These are phyloP conservation scores for Liolophura sinensis DNA, from an alignment of 1,140 invertebrate species.

Conservation along the genomic window DNA sequence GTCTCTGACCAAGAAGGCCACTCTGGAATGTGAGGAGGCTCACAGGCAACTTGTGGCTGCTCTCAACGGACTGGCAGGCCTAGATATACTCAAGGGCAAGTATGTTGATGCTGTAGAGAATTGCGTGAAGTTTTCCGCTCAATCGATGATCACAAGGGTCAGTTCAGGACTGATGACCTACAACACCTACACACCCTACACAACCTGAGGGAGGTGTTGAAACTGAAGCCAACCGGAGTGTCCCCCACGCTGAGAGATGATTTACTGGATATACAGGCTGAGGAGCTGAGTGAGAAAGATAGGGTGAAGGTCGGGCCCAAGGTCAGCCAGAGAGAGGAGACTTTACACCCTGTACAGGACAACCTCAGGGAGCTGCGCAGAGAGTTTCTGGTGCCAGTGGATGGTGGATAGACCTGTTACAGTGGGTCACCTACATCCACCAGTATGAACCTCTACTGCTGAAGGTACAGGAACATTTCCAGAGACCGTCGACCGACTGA, in stretches of 20 bases:
- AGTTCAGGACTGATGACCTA: conserved; percentile 64
- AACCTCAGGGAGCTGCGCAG: conserved; percentile 26
- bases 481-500: conserved; percentile 14
- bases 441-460: conserved; percentile 52
- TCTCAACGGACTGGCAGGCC: conserved; percentile 71
- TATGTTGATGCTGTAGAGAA: conserved; percentile 64
- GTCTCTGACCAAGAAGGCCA: conserved; percentile 69
- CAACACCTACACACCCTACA: conserved; percentile 72
- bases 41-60: conserved; percentile 68
- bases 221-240: conserved; percentile 45
- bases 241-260: conserved; percentile 64
- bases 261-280: conserved; percentile 60
- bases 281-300: conserved; percentile 66
- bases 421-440: conserved; percentile 30
- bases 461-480: conserved; percentile 59
- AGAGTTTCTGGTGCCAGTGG: conserved; percentile 30
- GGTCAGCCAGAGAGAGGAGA: conserved; percentile 35
- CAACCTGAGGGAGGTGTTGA: conserved; percentile 66
- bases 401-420: conserved; percentile 56
- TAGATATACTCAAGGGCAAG: conserved; percentile 66
- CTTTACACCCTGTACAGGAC: conserved; percentile 23
- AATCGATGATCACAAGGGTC: conserved; percentile 62
- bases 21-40: conserved; percentile 68
- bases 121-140: conserved; percentile 68
- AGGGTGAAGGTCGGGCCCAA: conserved; percentile 60